These are phyloP conservation scores for Cyaniris semiargus DNA, from an alignment of 2,888 invertebrate species.

Conservation along the genomic window DNA sequence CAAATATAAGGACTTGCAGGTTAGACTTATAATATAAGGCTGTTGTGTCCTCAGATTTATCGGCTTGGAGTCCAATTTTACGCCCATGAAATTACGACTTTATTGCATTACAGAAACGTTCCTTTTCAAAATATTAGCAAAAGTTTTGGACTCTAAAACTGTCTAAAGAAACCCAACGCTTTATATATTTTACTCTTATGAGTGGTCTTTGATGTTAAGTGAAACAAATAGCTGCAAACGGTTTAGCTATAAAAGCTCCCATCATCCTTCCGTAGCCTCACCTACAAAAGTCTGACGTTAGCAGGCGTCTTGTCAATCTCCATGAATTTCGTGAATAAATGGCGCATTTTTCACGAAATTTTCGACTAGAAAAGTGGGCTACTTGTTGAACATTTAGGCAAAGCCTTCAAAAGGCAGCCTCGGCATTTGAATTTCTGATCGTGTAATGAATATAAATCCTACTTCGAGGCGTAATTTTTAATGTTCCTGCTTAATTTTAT, in stretches of 20 bases:
- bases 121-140: background rate
- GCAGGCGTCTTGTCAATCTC: background rate
- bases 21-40: too few relatives aligned
- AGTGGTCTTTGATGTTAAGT: background rate
- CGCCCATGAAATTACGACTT: background rate
- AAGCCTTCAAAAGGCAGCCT: background rate
- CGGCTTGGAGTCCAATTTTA: too few relatives aligned
- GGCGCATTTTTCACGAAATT: background rate
- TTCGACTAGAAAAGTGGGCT: background rate
- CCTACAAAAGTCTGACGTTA: background rate
- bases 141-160: background rate
- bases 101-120: background rate
- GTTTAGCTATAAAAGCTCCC: too few relatives aligned
- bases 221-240: background rate
- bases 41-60: too few relatives aligned
- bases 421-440: conserved; percentile 13
- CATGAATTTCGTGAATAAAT: background rate
- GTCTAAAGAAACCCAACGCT: too few relatives aligned
- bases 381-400: conserved; percentile 20
- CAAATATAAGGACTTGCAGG: too few relatives aligned
- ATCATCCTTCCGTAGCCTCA: background rate
- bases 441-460: conserved; percentile 19
- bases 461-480: conserved; percentile 10
- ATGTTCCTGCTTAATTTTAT: conserved; percentile 14
- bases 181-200: too few relatives aligned